Evolutionary conservation across 2,888 invertebrate genomes (phyloP).

Genomic region (Callinectes sapidus): DNA sequence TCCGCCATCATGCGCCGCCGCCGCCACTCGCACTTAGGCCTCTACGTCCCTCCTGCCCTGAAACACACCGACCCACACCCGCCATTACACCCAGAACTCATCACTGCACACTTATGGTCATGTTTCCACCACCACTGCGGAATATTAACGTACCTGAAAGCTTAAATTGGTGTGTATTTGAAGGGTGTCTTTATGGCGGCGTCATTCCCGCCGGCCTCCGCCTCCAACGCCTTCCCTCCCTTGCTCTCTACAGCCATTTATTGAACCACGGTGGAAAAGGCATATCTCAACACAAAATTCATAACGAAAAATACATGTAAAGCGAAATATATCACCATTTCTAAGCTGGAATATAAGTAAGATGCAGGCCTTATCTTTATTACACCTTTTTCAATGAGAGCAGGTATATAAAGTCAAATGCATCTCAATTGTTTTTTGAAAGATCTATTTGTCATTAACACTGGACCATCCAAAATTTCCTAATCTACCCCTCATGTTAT

Average conservation of each 20-base stretch:
- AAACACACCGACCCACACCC: constrained; percentile 1
- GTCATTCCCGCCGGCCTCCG: background rate
- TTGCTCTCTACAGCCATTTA: background rate
- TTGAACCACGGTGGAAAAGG: no score
- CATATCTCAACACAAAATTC: no score
- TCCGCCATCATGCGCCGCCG: constrained; percentile 68
- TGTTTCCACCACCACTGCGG: background rate
- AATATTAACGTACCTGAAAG: background rate
- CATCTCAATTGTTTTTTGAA: background rate
- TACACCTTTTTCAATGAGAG: background rate
- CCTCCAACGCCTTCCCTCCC: background rate
- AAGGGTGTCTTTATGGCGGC: background rate
- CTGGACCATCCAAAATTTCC: no score
- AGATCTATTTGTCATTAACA: no score
- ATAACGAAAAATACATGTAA: no score
- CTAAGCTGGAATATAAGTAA: no score
- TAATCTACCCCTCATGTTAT: no score
- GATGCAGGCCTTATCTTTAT: no score
- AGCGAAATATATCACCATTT: no score
- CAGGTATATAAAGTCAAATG: background rate
- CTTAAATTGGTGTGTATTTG: background rate
- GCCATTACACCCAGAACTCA: background rate
- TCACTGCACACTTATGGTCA: background rate
- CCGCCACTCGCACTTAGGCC: background rate
- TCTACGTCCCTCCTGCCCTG: constrained; percentile 7